A percentile compares a stretch with the other conserved stretches of the same genome.
phyloP scores from a whole-genome alignment of 1,140 invertebrate genomes.

The Drosophila punjabiensis region DNA sequence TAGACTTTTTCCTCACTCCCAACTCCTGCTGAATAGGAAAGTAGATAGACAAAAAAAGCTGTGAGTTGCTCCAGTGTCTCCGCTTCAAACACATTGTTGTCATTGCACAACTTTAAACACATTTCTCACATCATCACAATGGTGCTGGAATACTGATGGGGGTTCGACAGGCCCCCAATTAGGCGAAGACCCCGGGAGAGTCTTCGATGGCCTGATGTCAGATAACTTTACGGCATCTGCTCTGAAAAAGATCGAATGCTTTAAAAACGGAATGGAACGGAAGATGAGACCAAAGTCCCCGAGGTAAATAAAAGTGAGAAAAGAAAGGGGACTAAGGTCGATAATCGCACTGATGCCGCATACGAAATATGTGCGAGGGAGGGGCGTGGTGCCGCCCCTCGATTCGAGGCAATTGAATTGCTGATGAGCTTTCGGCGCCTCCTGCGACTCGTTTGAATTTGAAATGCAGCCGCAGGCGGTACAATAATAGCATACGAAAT shows the following conservation, averaged over 20 bases:
- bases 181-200: conserved; percentile 35
- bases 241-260: conserved; percentile 26
- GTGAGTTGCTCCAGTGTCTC: conserved; percentile 50
- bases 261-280: conserved; percentile 1
- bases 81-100: conserved; percentile 58
- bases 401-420: conserved; percentile 72
- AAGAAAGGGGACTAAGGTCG: conserved; percentile 21
- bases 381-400: conserved; percentile 11
- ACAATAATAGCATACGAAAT: conserved; percentile 79
- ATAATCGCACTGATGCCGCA: conserved; percentile 68
- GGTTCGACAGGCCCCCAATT: conserved; percentile 53
- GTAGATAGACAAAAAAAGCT: conserved; percentile 24
- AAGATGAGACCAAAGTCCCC: conserved; percentile 7
- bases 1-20: not conserved
- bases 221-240: conserved; percentile 33
- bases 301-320: conserved; percentile 23
- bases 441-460: conserved; percentile 71
- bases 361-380: conserved; percentile 56
- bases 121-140: conserved; percentile 45
- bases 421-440: conserved; percentile 74
- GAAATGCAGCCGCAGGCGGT: conserved; percentile 70
- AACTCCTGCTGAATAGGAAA: conserved; percentile 10
- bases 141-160: conserved; percentile 32
- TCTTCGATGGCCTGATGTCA: conserved; percentile 16
- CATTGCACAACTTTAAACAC: conserved; percentile 63